Conservation (phyloP, 2,113 vertebrate species). For the human region GRCh38 chr11:44285501-44286000, state of each 20-base stretch:
- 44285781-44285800: background rate
- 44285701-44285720: background rate
- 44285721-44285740: background rate
- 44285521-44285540: background rate
- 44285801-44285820: background rate
- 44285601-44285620: background rate
- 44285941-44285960: background rate
- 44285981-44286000: background rate
- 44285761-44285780: background rate
- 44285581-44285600: rapidly evolving
- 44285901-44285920: background rate
- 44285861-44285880: rapidly evolving
- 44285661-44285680: background rate
- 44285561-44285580: background rate
- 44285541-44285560: background rate
- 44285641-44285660: background rate
- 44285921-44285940: background rate
- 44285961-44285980: background rate
- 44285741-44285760: background rate
- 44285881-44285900: rapidly evolving
- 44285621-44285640: rapidly evolving
- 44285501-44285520: rapidly evolving
- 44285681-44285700: background rate
- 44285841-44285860: rapidly evolving
- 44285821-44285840: no score